Base-by-base conservation (phyloP, 2,113 vertebrate species). In the Rhabdomys dilectus region DNA sequence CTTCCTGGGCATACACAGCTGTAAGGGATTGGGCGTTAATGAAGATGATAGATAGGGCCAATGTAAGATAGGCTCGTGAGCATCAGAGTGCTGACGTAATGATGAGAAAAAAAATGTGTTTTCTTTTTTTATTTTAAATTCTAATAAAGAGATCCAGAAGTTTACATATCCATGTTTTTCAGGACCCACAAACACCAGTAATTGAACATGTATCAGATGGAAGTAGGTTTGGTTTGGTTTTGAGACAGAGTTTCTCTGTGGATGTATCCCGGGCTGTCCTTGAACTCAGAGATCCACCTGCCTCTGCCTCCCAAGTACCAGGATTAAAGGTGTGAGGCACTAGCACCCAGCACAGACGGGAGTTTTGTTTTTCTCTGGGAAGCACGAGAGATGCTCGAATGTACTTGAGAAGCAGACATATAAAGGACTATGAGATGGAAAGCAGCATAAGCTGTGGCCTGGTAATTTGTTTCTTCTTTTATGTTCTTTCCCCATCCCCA, bases 21-120 rank as follows among this genome's bases (percentile, higher is more conserved):
- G 34, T 26, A 34, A 17, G 70, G 34, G 8, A 34, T 19, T 7
- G 2, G 21, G 0, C 4, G 17, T 3, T 1, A 17, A 22, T 48
- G 64, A 31, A 24, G 2, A 3, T 2, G 2, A 10, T 0, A 7
- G 24, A 0, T 0, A 0, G 7, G 17, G 48, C 21, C 58, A 0
- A 53, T 22, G 24, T 4, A 1, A 1, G 3, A 1, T 2, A 3
- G 24, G 51, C 13, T 1, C 17, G 12, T 15, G 48, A 34, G 17
- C 1, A 1, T 0, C 21, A 36, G 87, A 56, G 0, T 16, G 7
- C 56, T 19, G 2, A 36, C 3, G 12, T 39, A 16, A 9, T 16
- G 26, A 5, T 1, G 1, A 24, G 56, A 2, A 7, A 3, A 21
- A 45, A 51, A 17, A 10, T 24, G 34, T 2, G 34, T n/a, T 68